Percentiles rank a stretch among this genome's conserved stretches.
Evolutionary conservation across 2,797 vertebrate species (phyloP).

Genomic region (Anguilla marmorata): DNA sequence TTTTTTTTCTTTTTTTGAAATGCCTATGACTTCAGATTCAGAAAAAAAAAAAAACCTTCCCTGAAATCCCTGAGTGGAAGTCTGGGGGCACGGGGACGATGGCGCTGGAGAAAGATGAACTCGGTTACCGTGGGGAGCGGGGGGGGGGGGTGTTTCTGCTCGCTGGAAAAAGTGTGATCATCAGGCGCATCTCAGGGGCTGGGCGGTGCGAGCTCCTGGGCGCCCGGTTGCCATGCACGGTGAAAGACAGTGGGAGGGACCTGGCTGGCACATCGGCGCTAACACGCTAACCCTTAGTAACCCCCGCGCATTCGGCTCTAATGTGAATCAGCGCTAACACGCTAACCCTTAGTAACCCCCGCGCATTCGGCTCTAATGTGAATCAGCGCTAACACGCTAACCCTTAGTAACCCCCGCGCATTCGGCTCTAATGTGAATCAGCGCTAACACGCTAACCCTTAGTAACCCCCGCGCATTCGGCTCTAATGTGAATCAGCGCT

Average conservation of each 20-base stretch:
- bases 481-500: too few species aligned
- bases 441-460: too few species aligned
- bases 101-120: background rate
- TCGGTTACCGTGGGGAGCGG: background rate
- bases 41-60: background rate
- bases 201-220: background rate
- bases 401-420: too few species aligned
- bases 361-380: too few species aligned
- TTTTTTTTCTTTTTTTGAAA: background rate
- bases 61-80: background rate
- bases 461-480: too few species aligned
- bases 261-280: background rate
- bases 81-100: background rate
- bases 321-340: background rate
- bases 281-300: slow-evolving; percentile 11
- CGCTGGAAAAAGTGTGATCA: background rate
- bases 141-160: background rate
- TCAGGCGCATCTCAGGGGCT: background rate
- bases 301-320: background rate
- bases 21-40: background rate
- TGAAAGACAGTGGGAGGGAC: background rate
- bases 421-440: too few species aligned
- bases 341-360: too few species aligned
- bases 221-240: background rate
- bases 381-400: too few species aligned